Percentiles rank a stretch among this genome's conserved stretches.
phyloP scores from a whole-genome alignment of 1,140 invertebrate species.

The Rhagoletis zephyria region DNA sequence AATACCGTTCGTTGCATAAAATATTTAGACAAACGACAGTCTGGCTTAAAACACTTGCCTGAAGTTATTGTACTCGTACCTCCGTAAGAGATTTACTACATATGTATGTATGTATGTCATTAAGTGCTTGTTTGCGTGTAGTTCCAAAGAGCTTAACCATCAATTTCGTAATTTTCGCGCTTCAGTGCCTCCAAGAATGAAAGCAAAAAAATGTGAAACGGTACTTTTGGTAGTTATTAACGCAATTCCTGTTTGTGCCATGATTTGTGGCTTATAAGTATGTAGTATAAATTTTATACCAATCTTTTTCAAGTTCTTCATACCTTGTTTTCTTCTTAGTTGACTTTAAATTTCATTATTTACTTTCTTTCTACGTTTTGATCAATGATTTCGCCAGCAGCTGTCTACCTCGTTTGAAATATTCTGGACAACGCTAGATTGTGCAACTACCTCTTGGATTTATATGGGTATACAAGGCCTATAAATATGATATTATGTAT shows the following conservation, averaged over 20 bases:
- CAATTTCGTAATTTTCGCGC: slow-evolving; percentile 43
- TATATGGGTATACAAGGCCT: neutral
- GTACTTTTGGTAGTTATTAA: slow-evolving; percentile 34
- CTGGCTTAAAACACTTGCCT: no score
- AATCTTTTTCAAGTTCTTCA: neutral
- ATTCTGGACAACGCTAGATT: neutral
- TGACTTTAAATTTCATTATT: neutral
- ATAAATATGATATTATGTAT: neutral
- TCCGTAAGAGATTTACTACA: no score
- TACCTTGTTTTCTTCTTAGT: neutral
- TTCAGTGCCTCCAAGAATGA: slow-evolving; percentile 21
- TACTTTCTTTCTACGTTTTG: neutral
- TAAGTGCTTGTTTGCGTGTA: neutral
- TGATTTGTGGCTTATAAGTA: neutral
- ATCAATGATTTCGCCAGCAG: neutral
- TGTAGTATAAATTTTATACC: neutral
- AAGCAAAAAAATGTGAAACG: neutral
- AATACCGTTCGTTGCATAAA: no score
- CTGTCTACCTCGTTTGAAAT: neutral
- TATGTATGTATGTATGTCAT: no score
- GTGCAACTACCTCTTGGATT: neutral
- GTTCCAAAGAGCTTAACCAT: neutral
- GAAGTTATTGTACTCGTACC: no score
- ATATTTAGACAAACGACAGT: no score
- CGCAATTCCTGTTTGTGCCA: slow-evolving; percentile 8